Percentiles rank a stretch among this genome's conserved stretches.
Evolutionary conservation across 1,140 invertebrate genomes (phyloP).

Genomic region (Drusus annulatus): DNA sequence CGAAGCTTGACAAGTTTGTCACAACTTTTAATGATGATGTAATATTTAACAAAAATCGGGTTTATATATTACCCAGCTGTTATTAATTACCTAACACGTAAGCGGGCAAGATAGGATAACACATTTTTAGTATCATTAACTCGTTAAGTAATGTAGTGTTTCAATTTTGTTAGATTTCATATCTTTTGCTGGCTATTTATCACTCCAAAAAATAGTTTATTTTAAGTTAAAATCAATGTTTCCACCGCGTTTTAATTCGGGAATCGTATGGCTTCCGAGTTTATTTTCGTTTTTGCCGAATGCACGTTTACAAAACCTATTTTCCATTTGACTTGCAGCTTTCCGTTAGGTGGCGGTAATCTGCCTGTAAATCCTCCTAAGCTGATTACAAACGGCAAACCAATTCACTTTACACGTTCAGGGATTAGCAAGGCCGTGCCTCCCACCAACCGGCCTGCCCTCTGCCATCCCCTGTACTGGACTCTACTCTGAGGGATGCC

Average conservation of each 20-base stretch:
- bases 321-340: constrained; percentile 27
- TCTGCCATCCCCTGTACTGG: neutral
- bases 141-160: too few species aligned
- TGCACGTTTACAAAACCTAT: constrained; percentile 30
- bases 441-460: neutral
- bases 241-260: neutral
- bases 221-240: too few species aligned
- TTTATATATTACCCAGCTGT: too few species aligned
- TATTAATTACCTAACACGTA: too few species aligned
- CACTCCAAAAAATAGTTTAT: too few species aligned
- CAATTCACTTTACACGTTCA: constrained; percentile 17
- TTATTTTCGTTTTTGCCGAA: constrained; percentile 10
- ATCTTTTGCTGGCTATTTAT: too few species aligned
- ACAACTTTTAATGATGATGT: too few species aligned
- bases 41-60: too few species aligned
- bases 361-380: constrained; percentile 15
- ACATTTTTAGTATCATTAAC: too few species aligned
- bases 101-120: too few species aligned
- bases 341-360: constrained; percentile 19
- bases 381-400: constrained; percentile 23
- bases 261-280: constrained; percentile 22
- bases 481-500: neutral
- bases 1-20: too few species aligned
- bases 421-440: neutral
- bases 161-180: too few species aligned